Evolutionary conservation across 2,888 invertebrate species (phyloP), one percentile per base, ranked within the genome.

Genomic region (Drosophila pegasa): DNA sequence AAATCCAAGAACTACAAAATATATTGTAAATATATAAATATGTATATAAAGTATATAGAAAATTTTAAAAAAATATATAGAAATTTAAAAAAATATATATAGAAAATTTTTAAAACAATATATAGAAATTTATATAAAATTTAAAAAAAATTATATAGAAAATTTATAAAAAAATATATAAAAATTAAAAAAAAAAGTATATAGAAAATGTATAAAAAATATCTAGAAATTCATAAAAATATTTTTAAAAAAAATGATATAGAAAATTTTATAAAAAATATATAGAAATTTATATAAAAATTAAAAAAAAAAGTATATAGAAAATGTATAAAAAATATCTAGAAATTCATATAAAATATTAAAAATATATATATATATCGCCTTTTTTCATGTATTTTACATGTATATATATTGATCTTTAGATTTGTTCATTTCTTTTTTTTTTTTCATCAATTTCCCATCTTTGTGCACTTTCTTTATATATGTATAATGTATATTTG

Each of bases 381-480:
- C 16, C 14, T 10, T 4, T 16, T 18, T 18, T 16, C n/a, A 43
- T 27, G 9, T 45, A 43, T 25, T 3, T 25, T 45, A 27, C 27
- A 16, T 45, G 18, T 3, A 43, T 45, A 27, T 45, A 16, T 45
- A 29, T 45, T 45, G 45, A 29, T 45, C 45, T 45, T 16, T 45
- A 45, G 29, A 45, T 29, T 27, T 45, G 16, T 12, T 31, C 9
- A 16, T 25, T 45, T 45, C 29, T 7, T 25, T 25, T 3, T 25
- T 25, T 25, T 25, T 25, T 25, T 25, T 25, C 5, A 4, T 25
- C 5, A 20, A 27, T 37, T 20, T 29, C 14, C 12, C 27, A 14
- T 14, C 33, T 48, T 48, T 33, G 4, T 33, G 25, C 18, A 12
- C 25, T 25, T 14, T n/a, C 18, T 27, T 41, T 31, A 5, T 27